Percentiles rank a stretch among this genome's conserved stretches.
phyloP scores from a whole-genome alignment of 1,140 invertebrate genomes.

The Zophobas morio region DNA sequence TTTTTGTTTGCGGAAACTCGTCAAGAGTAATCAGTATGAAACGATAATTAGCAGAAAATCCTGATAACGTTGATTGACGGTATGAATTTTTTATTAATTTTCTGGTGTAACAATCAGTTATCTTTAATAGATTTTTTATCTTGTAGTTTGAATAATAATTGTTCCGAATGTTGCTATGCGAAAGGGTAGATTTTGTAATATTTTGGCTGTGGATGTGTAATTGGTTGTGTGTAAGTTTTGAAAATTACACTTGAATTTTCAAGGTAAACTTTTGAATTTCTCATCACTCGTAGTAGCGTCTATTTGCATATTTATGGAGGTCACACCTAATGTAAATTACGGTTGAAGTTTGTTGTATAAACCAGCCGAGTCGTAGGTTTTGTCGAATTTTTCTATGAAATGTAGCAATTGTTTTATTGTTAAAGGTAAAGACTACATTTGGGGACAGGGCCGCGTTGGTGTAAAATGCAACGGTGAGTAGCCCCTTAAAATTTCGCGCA shows the following conservation, averaged over 20 bases:
- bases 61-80: no score
- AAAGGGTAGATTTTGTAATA: no score
- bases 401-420: constrained; percentile 48
- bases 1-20: background rate
- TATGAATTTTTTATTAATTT: no score
- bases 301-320: constrained; percentile 49
- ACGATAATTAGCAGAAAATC: no score
- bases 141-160: no score
- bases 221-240: constrained; percentile 16
- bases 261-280: constrained; percentile 49
- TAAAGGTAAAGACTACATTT: constrained; percentile 76
- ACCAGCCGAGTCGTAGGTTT: constrained; percentile 27
- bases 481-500: constrained; percentile 17
- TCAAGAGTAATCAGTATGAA: background rate
- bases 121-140: no score
- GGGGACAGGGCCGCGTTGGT: constrained; percentile 73
- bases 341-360: constrained; percentile 42
- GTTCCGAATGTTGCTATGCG: no score
- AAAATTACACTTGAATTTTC: constrained; percentile 49
- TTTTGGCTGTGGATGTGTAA: background rate
- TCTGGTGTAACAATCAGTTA: no score
- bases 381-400: constrained; percentile 4
- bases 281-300: constrained; percentile 44
- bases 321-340: constrained; percentile 49
- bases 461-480: constrained; percentile 62